These are phyloP conservation scores for Tetrax tetrax DNA, from an alignment of 2,113 vertebrate species.

Conservation along the genomic window DNA sequence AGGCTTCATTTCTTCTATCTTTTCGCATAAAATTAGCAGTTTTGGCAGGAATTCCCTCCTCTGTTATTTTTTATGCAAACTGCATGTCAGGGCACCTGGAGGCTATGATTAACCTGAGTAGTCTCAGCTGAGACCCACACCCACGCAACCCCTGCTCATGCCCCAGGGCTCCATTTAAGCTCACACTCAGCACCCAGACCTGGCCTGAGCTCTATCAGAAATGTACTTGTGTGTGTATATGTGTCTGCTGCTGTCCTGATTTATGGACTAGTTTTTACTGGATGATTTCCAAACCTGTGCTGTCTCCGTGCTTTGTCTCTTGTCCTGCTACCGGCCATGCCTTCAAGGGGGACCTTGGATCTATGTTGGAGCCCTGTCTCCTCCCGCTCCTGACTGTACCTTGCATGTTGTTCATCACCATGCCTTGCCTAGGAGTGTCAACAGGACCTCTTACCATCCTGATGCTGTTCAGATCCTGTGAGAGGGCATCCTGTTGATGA, in stretches of 20 bases:
- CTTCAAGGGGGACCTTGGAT: not conserved
- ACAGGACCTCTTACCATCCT: not conserved
- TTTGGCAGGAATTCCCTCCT: not conserved
- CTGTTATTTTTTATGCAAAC: not conserved
- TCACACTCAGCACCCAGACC: not conserved
- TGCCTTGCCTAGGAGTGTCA: not conserved
- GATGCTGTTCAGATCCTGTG: not conserved
- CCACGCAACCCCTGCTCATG: rapidly evolving
- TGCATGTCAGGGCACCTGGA: not conserved
- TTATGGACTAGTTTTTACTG: not conserved
- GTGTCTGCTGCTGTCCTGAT: not conserved
- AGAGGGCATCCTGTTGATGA: not conserved
- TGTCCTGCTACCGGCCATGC: not conserved
- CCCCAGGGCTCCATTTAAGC: not conserved
- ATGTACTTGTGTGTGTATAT: rapidly evolving
- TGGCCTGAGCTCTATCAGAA: not conserved
- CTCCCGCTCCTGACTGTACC: not conserved
- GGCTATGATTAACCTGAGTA: not conserved
- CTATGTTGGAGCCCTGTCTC: not conserved
- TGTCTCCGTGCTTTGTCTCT: not conserved
- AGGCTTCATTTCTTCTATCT: not conserved
- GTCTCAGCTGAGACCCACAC: not conserved
- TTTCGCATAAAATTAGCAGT: not conserved
- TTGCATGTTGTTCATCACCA: not conserved
- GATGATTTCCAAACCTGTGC: not conserved